phyloP scores from a whole-genome alignment of 2,888 invertebrate species.

The Petrolisthes manimaculis region DNA sequence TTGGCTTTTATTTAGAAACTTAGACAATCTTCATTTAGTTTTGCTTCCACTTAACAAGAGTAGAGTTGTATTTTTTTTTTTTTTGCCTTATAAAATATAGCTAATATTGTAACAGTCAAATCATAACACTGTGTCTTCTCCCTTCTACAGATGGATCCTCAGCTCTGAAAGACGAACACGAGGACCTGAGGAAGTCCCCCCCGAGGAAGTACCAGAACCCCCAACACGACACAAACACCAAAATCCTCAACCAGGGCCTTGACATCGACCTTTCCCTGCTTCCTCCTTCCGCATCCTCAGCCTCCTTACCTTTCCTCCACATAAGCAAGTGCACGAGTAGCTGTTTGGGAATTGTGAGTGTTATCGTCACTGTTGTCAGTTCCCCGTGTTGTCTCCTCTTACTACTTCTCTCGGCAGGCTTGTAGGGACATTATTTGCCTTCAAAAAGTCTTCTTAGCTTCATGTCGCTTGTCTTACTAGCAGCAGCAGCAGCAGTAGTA shows the following conservation, averaged over 20 bases:
- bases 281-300: conserved; percentile 23
- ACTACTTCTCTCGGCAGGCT: not conserved
- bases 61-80: not conserved
- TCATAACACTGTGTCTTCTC: not conserved
- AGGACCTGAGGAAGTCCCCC: conserved; percentile 26
- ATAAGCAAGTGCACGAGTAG: not conserved
- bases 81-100: not conserved
- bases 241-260: conserved; percentile 13
- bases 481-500: too few relatives aligned
- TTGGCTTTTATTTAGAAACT: too few relatives aligned
- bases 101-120: not conserved
- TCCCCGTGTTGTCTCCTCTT: not conserved
- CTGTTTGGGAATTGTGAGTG: not conserved
- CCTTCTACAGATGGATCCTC: conserved; percentile 29
- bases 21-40: not conserved
- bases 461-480: too few relatives aligned
- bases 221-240: conserved; percentile 26
- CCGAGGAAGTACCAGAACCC: conserved; percentile 22
- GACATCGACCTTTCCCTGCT: conserved; percentile 6
- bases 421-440: too few relatives aligned
- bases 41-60: not conserved
- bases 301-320: conserved; percentile 14
- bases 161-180: conserved; percentile 32
- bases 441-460: too few relatives aligned
- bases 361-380: not conserved